A percentile compares a stretch with the other conserved stretches of the same genome.
Evolutionary conservation across 2,888 invertebrate species (phyloP).

Genomic region (Ischnus inquisitorius): DNA sequence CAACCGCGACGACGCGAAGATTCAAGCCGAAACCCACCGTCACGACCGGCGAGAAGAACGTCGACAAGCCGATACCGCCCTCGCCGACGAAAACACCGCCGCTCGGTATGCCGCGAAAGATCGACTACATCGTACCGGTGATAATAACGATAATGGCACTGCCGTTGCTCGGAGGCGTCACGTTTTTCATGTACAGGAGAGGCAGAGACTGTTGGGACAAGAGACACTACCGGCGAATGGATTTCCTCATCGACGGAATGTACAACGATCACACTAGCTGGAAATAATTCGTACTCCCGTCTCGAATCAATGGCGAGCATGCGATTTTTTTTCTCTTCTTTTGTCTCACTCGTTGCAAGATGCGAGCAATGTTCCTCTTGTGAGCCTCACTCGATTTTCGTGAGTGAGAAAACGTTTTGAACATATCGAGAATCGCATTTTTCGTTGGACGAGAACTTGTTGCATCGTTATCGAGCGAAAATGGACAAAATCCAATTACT

Average conservation of each 20-base stretch:
- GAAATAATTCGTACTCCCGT: constrained; percentile 46
- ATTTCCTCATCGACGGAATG: constrained; percentile 95
- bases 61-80: constrained; percentile 76
- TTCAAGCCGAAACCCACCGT: constrained; percentile 86
- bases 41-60: constrained; percentile 84
- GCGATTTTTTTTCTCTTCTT: background rate
- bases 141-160: constrained; percentile 91
- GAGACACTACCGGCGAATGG: constrained; percentile 94
- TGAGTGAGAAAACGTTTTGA: constrained; percentile 7
- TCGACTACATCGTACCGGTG: constrained; percentile 91
- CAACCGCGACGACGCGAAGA: constrained; percentile 81
- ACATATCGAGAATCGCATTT: constrained; percentile 47
- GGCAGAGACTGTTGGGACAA: constrained; percentile 95
- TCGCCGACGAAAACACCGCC: constrained; percentile 76
- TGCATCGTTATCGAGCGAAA: background rate
- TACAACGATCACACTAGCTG: constrained; percentile 90
- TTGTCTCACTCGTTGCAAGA: constrained; percentile 6
- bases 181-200: constrained; percentile 89
- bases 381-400: background rate
- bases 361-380: constrained; percentile 7
- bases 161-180: constrained; percentile 90
- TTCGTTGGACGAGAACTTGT: constrained; percentile 13
- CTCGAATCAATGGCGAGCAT: background rate
- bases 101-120: constrained; percentile 79
- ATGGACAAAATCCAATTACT: background rate